Evolutionary conservation across 2,113 vertebrate genomes (phyloP).

Genomic region (Crotalus horridus): DNA sequence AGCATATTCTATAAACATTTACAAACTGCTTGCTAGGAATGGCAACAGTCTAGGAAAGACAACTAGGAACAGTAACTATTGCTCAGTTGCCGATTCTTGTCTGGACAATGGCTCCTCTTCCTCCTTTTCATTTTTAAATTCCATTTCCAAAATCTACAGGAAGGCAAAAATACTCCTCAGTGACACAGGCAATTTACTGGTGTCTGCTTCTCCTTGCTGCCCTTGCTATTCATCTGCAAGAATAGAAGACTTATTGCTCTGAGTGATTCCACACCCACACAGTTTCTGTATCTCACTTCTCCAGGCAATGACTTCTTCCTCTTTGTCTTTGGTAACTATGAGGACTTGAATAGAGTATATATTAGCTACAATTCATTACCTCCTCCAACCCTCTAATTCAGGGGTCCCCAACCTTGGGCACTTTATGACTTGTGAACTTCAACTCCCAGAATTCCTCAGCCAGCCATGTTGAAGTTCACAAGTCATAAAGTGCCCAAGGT

Average conservation of each 20-base stretch:
- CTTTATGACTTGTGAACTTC: too few relatives aligned
- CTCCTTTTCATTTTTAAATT: neutral
- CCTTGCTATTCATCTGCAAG: neutral
- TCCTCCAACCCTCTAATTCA: neutral
- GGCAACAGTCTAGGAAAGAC: neutral
- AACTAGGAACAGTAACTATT: neutral
- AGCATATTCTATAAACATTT: neutral
- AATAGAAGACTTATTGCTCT: neutral
- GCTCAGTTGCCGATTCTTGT: neutral
- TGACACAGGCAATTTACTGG: neutral
- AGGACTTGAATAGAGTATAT: neutral
- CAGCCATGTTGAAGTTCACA: too few relatives aligned
- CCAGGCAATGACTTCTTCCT: neutral
- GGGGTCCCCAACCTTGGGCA: too few relatives aligned
- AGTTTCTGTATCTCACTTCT: neutral
- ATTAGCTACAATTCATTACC: neutral
- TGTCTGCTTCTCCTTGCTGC: neutral
- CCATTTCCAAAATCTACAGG: neutral
- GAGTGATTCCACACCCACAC: neutral
- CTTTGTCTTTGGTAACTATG: neutral
- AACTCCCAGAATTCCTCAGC: too few relatives aligned
- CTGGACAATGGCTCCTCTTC: neutral
- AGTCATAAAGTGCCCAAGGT: too few relatives aligned
- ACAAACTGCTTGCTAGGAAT: neutral
- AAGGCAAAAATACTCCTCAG: neutral